Base-by-base conservation (phyloP, 2,113 vertebrate species). In the Dicentrarchus labrax region DNA sequence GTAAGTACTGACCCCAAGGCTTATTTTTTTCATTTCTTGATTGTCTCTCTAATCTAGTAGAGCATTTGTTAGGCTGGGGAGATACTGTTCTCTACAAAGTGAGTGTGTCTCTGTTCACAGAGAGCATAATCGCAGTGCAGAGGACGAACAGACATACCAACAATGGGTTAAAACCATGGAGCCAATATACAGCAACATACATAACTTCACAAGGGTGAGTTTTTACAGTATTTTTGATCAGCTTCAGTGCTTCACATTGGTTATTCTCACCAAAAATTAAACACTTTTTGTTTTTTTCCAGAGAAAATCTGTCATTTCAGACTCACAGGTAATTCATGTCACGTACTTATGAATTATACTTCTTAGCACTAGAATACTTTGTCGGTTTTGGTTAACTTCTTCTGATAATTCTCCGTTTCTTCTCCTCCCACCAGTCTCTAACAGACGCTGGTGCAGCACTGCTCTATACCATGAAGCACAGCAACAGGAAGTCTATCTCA, bases 141-240 rank as follows among this genome's bases (percentile, higher is more conserved):
- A 94, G 54, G 90, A 92, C 65, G 57, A 90, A 59, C 8, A 94
- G 36, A 89, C 59, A 0, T 92, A 90, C 60, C 60, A 82, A 2
- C 48, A 92, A 16, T 95, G 94, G 95, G 36, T 93, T 43, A 86
- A 90, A 89, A 91, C 89, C 22, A 94, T 94, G 93, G 90, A 93
- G 66, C 90, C 88, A 0, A 86, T 95, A 68, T 90, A 92, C 80
- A 83, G 80, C 48, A 84, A 86, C 70, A 86, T 82, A 57, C 47
- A 90, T 17, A 73, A 62, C 71, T 87, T 88, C 65, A 93, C 87
- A 8, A 70, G 92, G 85, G 93, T 95, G 76, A 90, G 91, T 30
- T 67, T 78, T 66, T 11, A 13, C 22, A 19, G 8, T 54, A 4
- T 19, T 50, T 67, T 30, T 48, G 17, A 50, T 72, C 19, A n/a